These are phyloP conservation scores for Phylloscopus trochilus DNA, from an alignment of 2,113 vertebrate genomes.

Conservation along the genomic window DNA sequence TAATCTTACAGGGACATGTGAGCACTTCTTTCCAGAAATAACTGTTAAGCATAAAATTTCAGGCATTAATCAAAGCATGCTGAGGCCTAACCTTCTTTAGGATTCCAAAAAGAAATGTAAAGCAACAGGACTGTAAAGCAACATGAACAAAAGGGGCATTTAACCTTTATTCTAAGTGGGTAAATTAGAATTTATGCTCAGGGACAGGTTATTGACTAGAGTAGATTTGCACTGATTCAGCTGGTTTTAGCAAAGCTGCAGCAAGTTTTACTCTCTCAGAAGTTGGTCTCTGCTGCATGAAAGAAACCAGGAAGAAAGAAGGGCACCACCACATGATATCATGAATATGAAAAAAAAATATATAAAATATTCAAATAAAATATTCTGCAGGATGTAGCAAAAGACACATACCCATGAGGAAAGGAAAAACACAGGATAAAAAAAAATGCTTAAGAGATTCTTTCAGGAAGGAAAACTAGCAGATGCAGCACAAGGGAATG, in stretches of 20 bases:
- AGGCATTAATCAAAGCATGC: constrained; percentile 8
- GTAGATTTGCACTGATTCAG: not conserved
- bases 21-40: constrained; percentile 38
- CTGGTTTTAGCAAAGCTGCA: not conserved
- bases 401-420: not conserved
- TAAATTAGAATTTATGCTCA: not conserved
- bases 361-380: not conserved
- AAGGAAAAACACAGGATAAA: not conserved
- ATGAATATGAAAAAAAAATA: not conserved
- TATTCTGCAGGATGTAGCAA: not conserved
- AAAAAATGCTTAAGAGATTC: not conserved
- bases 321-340: not conserved
- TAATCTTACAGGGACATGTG: constrained; percentile 7
- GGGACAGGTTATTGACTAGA: not conserved
- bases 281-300: not conserved
- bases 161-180: not conserved
- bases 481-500: not conserved
- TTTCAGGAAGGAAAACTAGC: not conserved
- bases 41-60: constrained; percentile 27
- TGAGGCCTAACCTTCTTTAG: not conserved
- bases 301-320: not conserved
- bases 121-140: not conserved
- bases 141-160: not conserved
- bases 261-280: not conserved
- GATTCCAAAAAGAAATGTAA: not conserved